Evolutionary conservation across 2,113 vertebrate species (phyloP).

Genomic region (Gymnarchus niloticus): DNA sequence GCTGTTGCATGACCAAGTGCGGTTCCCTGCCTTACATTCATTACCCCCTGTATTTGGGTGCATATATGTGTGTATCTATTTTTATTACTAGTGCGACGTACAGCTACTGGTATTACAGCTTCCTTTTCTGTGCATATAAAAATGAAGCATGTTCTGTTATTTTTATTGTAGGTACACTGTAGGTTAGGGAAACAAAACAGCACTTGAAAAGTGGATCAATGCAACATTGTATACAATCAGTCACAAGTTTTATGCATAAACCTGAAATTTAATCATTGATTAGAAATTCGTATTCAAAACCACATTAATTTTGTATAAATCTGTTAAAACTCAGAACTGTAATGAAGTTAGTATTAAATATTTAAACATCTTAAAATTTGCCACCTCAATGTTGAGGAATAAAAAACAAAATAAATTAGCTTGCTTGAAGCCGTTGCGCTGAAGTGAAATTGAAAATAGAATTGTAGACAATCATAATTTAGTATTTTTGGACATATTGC

Average conservation of each 20-base stretch:
- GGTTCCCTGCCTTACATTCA: not conserved
- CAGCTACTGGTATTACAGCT: too few relatives aligned
- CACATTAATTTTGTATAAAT: not conserved
- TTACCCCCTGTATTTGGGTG: too few relatives aligned
- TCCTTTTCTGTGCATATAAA: too few relatives aligned
- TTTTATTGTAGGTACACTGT: too few relatives aligned
- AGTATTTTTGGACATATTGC: slow-evolving; percentile 19
- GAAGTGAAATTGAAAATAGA: not conserved
- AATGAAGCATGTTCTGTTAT: too few relatives aligned
- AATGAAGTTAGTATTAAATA: not conserved
- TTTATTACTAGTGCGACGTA: too few relatives aligned
- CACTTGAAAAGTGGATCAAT: too few relatives aligned
- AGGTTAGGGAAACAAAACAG: too few relatives aligned
- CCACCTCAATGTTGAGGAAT: not conserved
- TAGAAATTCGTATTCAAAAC: not conserved
- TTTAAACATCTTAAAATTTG: not conserved
- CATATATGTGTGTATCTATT: too few relatives aligned
- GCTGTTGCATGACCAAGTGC: too few relatives aligned
- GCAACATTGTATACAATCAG: too few relatives aligned
- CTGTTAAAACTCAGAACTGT: not conserved
- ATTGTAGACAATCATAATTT: not conserved
- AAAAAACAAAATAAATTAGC: not conserved
- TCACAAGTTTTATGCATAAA: too few relatives aligned
- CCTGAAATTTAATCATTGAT: not conserved
- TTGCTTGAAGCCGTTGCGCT: not conserved